Evolutionary conservation across 2,888 invertebrate species (phyloP).

Genomic region (Macrostomum cliftonense): DNA sequence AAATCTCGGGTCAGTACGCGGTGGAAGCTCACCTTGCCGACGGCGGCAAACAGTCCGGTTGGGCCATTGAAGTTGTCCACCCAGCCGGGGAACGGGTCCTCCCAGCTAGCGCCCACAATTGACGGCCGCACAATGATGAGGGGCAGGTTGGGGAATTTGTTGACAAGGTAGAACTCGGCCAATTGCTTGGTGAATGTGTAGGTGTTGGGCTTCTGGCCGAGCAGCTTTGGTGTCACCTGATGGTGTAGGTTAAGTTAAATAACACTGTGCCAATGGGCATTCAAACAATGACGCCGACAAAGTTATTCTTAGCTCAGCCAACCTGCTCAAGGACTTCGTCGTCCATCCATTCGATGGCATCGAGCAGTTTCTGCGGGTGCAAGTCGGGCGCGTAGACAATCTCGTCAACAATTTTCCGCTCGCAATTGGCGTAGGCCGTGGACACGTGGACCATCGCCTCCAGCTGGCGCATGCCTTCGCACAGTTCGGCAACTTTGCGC

Average conservation of each 20-base stretch:
- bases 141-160: constrained; percentile 56
- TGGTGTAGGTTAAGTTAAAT: no score
- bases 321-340: constrained; percentile 37
- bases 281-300: no score
- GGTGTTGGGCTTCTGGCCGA: constrained; percentile 63
- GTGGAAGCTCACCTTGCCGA: no score
- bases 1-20: no score
- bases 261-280: no score
- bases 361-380: constrained; percentile 39
- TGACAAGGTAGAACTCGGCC: constrained; percentile 58
- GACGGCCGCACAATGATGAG: constrained; percentile 64
- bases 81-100: constrained; percentile 53
- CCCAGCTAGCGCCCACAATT: constrained; percentile 59
- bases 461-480: constrained; percentile 57
- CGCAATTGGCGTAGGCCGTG: constrained; percentile 67
- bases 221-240: constrained; percentile 36
- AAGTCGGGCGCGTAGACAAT: constrained; percentile 47
- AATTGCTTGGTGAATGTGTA: constrained; percentile 75
- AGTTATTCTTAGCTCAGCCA: no score
- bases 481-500: constrained; percentile 54
- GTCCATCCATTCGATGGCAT: constrained; percentile 41
- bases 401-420: constrained; percentile 54
- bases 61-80: constrained; percentile 87
- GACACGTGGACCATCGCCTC: constrained; percentile 61
- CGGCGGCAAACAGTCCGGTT: constrained; percentile 37